Conservation (phyloP, 2,797 vertebrate genomes). For the Morus bassanus region DNA sequence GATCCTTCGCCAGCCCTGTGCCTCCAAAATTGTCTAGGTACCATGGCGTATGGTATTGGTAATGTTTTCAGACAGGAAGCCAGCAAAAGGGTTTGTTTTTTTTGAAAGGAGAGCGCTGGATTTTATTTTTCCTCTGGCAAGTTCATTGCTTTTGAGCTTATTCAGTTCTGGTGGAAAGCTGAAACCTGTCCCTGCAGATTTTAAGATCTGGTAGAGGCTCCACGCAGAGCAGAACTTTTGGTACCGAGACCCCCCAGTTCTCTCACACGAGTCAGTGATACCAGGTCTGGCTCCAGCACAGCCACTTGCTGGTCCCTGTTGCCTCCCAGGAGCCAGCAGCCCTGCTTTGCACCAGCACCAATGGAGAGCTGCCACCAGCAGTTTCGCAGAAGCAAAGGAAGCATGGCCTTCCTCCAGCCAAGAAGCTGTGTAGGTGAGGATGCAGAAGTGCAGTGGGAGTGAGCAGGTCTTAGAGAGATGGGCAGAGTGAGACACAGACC, state of each 20-base stretch:
- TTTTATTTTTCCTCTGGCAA: constrained; percentile 40
- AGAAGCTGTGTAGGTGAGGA: neutral
- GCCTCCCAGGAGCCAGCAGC: neutral
- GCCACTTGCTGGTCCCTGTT: accelerated
- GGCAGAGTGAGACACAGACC: neutral
- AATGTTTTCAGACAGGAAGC: neutral
- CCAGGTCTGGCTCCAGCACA: neutral
- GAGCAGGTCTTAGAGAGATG: neutral
- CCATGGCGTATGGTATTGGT: neutral
- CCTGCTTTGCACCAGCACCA: accelerated
- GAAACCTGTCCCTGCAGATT: constrained; percentile 1
- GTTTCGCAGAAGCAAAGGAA: neutral
- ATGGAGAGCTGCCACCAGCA: neutral
- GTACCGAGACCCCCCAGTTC: neutral
- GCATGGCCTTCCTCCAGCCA: neutral
- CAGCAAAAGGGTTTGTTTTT: neutral
- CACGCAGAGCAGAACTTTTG: neutral
- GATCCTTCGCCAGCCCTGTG: neutral
- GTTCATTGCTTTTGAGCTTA: neutral
- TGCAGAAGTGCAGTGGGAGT: neutral
- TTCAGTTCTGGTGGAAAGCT: constrained; percentile 14
- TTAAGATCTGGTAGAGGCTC: neutral
- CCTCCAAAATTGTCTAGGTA: neutral
- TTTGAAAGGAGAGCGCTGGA: neutral
- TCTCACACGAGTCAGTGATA: neutral